Evolutionary conservation across 2,888 invertebrate species (phyloP), one percentile per base, ranked within the genome.

Genomic region (Hyppa rectilinea): DNA sequence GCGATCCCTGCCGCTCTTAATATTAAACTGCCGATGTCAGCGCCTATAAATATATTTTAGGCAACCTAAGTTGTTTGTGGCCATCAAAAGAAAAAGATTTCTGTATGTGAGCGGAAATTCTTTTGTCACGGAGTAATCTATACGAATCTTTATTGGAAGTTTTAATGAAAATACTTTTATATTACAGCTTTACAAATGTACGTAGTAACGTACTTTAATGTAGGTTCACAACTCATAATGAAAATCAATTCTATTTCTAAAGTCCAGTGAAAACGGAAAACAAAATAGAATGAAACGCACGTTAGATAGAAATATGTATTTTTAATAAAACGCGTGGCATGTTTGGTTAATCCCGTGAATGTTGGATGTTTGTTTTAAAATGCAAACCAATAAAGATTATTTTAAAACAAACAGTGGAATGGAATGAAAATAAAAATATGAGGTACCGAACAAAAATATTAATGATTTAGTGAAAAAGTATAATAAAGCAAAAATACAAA

Each of bases 131-230:
- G 29, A 67, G 78, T 75, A 78, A 63, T 73, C 62, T 59, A 70
- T 71, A 68, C 50, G 29, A 29, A 50, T 66, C 53, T 64, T 63
- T 69, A 72, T 81, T 69, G 75, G 49, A 59, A 75, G 43, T 65
- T 64, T 64, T 79, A 79, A 82, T 82, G 67, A 79, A 82, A 80
- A 79, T 68, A 75, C 75, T 80, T 82, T 74, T 66, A 58, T 58
- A 38, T 31, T n/a, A n/a, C n/a, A 61, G 31, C 26, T 63, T 76
- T 73, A 66, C 55, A 78, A 71, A 61, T 47, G 53, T 26, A 53
- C 38, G 12, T 14, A 40, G 60, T 47, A 76, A 29, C 2, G 38
- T 47, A 58, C 50, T 40, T 29, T n/a, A n/a, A 36, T 40, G 5
- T 78, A 47, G 40, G 63, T 56, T 50, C 45, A 10, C 38, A 75